Percentiles rank a stretch among this genome's conserved stretches.
Conservation (phyloP, 2,113 vertebrate species). For the Porphyrio hochstetteri region DNA sequence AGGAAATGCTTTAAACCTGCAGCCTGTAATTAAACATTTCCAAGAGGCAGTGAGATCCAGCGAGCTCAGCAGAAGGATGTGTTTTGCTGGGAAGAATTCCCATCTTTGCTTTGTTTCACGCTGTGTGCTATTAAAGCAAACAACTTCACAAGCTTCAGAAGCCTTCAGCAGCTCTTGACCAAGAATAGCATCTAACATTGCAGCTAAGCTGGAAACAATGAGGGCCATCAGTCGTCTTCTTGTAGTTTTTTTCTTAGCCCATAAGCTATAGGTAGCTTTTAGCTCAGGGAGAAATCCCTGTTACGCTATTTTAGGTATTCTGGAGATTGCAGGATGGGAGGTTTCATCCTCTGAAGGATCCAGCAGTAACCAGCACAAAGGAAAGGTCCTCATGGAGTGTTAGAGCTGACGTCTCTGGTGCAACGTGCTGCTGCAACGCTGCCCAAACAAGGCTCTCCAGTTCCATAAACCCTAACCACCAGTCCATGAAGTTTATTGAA, state of each 20-base stretch:
- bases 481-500: accelerated
- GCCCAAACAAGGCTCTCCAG: neutral
- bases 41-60: neutral
- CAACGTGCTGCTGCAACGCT: neutral
- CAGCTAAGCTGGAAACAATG: neutral
- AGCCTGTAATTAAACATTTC: conserved; percentile 27
- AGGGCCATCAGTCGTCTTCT: neutral
- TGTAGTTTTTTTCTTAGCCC: neutral
- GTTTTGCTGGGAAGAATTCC: neutral
- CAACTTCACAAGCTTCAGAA: neutral
- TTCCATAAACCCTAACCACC: neutral
- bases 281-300: conserved; percentile 1
- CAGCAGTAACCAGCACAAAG: neutral
- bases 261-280: neutral
- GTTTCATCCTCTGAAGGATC: neutral
- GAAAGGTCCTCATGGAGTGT: neutral
- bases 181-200: conserved; percentile 1
- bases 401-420: neutral
- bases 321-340: neutral
- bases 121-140: conserved; percentile 49
- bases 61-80: conserved; percentile 27
- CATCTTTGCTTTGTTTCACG: conserved; percentile 13
- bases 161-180: neutral
- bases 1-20: neutral
- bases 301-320: neutral